Evolutionary conservation across 1,140 invertebrate genomes (phyloP), one percentile per base, ranked within the genome.

Genomic region (Heliothis subflexa): DNA sequence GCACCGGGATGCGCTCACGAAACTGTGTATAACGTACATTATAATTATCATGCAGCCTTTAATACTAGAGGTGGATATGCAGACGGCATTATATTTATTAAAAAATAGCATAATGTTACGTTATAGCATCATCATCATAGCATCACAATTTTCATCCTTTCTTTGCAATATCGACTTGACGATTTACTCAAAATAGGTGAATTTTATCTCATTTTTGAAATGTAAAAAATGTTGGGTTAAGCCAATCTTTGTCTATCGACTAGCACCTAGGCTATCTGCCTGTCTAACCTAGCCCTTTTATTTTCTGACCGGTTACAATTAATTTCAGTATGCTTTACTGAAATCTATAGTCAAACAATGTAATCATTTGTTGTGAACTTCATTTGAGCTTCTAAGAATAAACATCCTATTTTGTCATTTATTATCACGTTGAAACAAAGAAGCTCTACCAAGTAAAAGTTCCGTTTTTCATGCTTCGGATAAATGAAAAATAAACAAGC

Each of bases 1-100:
- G 89, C 97, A 98, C 85, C 97, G 96, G 28, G 95, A 95, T 81
- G 95, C 95, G 82, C 95, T 95, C 83, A 94, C 91, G 84, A 96
- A 96, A 88, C 95, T 96, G 83, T 16, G 79, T 40, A 77, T 72
- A 83, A 78, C 66, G 59, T 75, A 50, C 57, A 77, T 68, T 77
- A 77, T 72, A 72, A 72, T 77, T 62, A 21, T 75, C 45, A 21
- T 64, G 40, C 47, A 13, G 47, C 59, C 49, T 75, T 75, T 64
- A 28, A 52, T 64, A 64, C 21, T 74, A 45, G 18, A 3, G 33
- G 47, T 57, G 61, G n/a, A 50, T 16, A 74, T 62, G 47, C 57
- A 50, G 21, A 9, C 72, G 45, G n/a, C 40, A 16, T 52, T 21
- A 47, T 4, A 47, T 33, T 33, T 7, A 33, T 33, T 33, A 0